Evolutionary conservation across 2,797 vertebrate genomes (phyloP).

Genomic region (Sebastes minor): DNA sequence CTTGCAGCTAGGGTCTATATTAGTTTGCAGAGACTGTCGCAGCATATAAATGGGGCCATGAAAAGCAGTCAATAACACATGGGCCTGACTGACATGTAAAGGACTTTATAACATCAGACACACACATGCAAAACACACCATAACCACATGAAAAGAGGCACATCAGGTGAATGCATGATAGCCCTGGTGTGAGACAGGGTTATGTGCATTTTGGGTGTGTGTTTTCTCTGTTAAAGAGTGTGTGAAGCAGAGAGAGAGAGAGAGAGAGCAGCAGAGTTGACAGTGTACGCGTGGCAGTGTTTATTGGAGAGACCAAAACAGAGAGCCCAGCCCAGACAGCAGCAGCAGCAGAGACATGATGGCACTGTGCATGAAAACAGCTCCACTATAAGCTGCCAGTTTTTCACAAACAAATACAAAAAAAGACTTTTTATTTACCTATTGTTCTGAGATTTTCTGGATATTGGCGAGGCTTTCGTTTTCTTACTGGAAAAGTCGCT

Average conservation of each 20-base stretch:
- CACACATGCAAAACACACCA: slow-evolving; percentile 10
- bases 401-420: background rate
- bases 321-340: slow-evolving; percentile 86
- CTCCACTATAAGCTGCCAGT: background rate
- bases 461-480: slow-evolving; percentile 91
- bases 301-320: slow-evolving; percentile 90
- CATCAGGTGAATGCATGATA: background rate
- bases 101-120: background rate
- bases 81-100: background rate
- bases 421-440: slow-evolving; percentile 83
- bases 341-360: slow-evolving; percentile 49
- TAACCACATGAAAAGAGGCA: slow-evolving; percentile 28
- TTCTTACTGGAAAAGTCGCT: slow-evolving; percentile 96
- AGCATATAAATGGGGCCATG: background rate
- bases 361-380: slow-evolving; percentile 66
- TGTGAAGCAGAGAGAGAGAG: background rate
- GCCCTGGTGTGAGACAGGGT: slow-evolving; percentile 3
- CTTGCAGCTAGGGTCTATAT: background rate
- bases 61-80: background rate
- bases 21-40: background rate
- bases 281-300: slow-evolving; percentile 95
- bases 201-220: slow-evolving; percentile 1
- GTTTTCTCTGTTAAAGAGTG: background rate
- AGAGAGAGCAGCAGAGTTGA: slow-evolving; percentile 74
- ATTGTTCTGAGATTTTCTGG: slow-evolving; percentile 94